Evolutionary conservation across 53 echinoderm and acorn worm genomes (phyloP), one percentile per base, ranked within the genome.

Genomic region (Zoroaster sp.): DNA sequence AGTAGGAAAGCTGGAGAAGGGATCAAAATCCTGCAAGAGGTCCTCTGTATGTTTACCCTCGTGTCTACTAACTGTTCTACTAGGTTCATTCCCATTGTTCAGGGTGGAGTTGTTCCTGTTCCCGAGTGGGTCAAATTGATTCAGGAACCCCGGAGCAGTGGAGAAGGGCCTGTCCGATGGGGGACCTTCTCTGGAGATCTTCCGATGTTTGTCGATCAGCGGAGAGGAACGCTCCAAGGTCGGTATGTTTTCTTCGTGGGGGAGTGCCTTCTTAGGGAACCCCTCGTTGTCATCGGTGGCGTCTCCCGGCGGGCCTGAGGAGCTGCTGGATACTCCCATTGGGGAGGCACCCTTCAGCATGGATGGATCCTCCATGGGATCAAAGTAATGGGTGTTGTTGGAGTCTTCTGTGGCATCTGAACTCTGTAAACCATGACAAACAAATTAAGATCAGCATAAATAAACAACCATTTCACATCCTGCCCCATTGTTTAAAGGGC

Each of bases 21-120:
- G 97, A 43, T 96, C 97, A 86, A 96, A 96, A 47, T 96, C 97
- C 70, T 88, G 88, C 31, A 96, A 75, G 39, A 96, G 83, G 45
- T 92, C 91, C 45, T 93, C 85, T 2, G 78, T 47, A 2, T 32
- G 40, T 36, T 55, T 89, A 41, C 70, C 25, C 2, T 76, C 51
- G 5, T 21, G 4, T 15, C 52, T 46, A 35, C 53, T 35, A 11
- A n/a, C 59, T 28, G 44, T 70, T 40, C 52, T 71, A 6, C 31
- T 11, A 10, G 65, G 37, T 35, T 89, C 75, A 79, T 37, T 49
- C 28, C 78, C 69, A 28, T 71, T 79, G 52, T 79, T 72, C 25
- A 74, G 43, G n/a, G 65, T 87, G 75, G n/a, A 38, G 71, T 70
- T 47, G 79, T 53, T 79, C 51, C 69, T 23, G 77, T 34, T 53